Percentiles rank a stretch among this genome's conserved stretches.
Evolutionary conservation across 92 coral and sea anemone genomes (phyloP).

Genomic region (Epizoanthus stellaris): DNA sequence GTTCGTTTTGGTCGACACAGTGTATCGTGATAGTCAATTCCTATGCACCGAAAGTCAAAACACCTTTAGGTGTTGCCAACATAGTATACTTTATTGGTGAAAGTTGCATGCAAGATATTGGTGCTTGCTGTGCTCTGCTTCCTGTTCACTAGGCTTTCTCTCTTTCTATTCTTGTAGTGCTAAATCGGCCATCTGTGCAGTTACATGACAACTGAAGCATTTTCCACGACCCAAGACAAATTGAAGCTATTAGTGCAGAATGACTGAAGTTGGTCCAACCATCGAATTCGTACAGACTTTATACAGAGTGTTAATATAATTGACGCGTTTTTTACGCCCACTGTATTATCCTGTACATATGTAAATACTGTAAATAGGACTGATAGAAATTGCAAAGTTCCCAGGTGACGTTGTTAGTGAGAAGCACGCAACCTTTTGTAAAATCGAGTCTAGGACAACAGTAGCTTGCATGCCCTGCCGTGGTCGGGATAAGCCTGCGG

Average conservation of each 20-base stretch:
- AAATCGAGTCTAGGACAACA: no score
- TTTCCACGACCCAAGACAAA: constrained; percentile 26
- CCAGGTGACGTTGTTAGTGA: no score
- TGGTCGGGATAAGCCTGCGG: no score
- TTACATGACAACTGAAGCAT: constrained; percentile 67
- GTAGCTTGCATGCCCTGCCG: no score
- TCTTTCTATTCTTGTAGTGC: constrained; percentile 73
- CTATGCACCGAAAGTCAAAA: no score
- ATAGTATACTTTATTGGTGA: background rate
- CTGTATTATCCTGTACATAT: background rate
- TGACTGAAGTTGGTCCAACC: background rate
- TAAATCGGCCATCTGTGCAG: constrained; percentile 81
- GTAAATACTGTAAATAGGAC: constrained; percentile 5
- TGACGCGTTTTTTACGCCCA: background rate
- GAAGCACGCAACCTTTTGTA: no score
- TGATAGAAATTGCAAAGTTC: no score
- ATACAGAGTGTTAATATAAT: background rate
- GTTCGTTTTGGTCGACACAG: no score
- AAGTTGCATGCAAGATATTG: background rate
- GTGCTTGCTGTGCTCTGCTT: background rate
- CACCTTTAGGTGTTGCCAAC: background rate
- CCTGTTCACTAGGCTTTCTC: constrained; percentile 41
- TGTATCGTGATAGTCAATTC: no score
- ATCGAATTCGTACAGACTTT: background rate
- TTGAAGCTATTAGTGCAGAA: background rate